phyloP scores from a whole-genome alignment of 2,113 vertebrate genomes.

The Fukomys damarensis region DNA sequence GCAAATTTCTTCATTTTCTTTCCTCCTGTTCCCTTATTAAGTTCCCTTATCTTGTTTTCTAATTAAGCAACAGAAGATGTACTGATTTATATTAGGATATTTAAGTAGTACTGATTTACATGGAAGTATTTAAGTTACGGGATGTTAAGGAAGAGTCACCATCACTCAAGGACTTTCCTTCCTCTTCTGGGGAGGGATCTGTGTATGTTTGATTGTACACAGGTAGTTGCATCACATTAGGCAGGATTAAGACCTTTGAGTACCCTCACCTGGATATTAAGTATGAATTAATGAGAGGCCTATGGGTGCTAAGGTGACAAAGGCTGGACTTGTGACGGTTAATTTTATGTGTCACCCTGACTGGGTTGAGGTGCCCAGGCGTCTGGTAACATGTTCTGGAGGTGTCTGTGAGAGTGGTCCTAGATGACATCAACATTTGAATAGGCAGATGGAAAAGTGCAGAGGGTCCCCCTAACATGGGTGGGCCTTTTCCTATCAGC shows the following conservation, averaged over 20 bases:
- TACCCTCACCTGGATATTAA: background rate
- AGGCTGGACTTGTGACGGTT: background rate
- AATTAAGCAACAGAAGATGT: background rate
- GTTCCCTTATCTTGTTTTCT: background rate
- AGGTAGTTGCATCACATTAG: background rate
- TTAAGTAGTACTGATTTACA: background rate
- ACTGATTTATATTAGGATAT: background rate
- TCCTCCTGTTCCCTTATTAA: background rate
- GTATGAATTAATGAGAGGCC: background rate
- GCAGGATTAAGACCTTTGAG: background rate
- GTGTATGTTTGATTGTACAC: background rate
- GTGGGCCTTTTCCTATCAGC: background rate
- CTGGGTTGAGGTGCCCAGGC: background rate
- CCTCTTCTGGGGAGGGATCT: background rate
- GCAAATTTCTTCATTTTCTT: background rate
- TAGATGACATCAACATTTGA: background rate
- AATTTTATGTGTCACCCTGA: background rate
- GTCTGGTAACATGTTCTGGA: background rate
- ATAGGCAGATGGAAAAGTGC: background rate
- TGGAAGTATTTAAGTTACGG: background rate
- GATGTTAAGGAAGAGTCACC: background rate
- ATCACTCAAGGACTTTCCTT: background rate
- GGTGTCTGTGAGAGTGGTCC: background rate
- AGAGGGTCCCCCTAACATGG: background rate
- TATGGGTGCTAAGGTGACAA: background rate